Conservation (phyloP, 2,797 vertebrate genomes). For the Coreius guichenoti region DNA sequence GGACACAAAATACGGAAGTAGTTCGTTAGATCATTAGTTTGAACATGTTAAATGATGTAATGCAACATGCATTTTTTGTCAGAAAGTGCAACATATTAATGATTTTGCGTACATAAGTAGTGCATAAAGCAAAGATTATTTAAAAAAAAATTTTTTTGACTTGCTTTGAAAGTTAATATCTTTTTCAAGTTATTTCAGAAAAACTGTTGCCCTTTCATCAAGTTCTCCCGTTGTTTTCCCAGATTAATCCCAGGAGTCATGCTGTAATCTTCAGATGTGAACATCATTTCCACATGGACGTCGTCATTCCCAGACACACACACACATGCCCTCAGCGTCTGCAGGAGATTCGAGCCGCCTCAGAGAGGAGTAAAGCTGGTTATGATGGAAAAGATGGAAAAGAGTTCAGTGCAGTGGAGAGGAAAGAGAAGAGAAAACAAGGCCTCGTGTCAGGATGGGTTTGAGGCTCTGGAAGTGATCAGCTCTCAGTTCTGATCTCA, state of each 20-base stretch:
- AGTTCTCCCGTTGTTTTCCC: too few relatives aligned
- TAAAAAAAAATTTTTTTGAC: background rate
- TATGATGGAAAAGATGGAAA: background rate
- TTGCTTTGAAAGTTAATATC: background rate
- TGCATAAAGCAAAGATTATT: too few relatives aligned
- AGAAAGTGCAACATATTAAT: too few relatives aligned
- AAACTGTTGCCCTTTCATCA: background rate
- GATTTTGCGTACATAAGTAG: too few relatives aligned
- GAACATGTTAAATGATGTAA: too few relatives aligned
- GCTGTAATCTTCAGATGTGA: constrained; percentile 36
- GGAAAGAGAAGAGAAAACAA: background rate
- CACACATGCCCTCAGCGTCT: constrained; percentile 27
- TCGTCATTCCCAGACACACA: constrained; percentile 31
- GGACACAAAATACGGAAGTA: background rate
- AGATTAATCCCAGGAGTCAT: background rate
- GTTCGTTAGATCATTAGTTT: background rate
- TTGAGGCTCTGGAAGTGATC: background rate
- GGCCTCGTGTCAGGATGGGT: background rate
- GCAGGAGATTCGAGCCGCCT: constrained; percentile 20
- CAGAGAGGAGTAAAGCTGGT: background rate
- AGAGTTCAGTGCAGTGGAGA: background rate
- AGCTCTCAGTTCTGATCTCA: background rate
- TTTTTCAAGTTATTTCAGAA: background rate
- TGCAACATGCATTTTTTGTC: too few relatives aligned
- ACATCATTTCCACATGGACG: constrained; percentile 28